These are phyloP conservation scores for Amblyraja radiata DNA, from an alignment of 2,797 vertebrate species.

Conservation along the genomic window DNA sequence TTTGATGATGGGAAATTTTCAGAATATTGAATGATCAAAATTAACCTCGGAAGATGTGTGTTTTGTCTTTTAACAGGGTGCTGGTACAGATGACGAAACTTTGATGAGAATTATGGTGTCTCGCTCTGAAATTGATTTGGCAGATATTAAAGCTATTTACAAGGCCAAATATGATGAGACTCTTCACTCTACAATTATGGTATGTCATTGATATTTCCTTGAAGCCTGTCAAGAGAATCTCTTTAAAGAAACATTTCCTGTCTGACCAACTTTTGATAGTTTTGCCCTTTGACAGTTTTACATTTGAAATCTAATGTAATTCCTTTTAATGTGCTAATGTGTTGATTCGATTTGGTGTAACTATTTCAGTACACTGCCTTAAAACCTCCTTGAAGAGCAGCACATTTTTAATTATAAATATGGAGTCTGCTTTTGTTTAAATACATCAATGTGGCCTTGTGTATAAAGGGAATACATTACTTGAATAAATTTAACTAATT, in stretches of 20 bases:
- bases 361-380: too few species aligned
- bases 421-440: too few species aligned
- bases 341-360: too few species aligned
- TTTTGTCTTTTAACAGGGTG: conserved; percentile 46
- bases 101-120: conserved; percentile 35
- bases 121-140: conserved; percentile 29
- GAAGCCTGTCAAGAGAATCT: background rate
- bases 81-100: conserved; percentile 38
- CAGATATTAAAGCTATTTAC: conserved; percentile 4
- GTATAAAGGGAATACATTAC: too few species aligned
- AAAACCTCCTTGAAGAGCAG: too few species aligned
- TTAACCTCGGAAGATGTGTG: too few species aligned
- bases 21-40: too few species aligned
- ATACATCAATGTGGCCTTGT: too few species aligned
- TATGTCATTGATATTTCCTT: conserved; percentile 43
- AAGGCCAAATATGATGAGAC: background rate
- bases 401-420: too few species aligned
- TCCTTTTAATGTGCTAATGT: background rate
- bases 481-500: too few species aligned
- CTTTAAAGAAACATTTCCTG: conserved; percentile 35
- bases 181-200: conserved; percentile 21
- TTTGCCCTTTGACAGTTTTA: background rate
- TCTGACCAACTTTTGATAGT: conserved; percentile 26
- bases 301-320: conserved; percentile 2
- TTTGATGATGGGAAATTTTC: too few species aligned